Percentiles rank a stretch among this genome's conserved stretches.
Evolutionary conservation across 1,140 invertebrate genomes (phyloP).

Genomic region (Zaprionus vittiger): DNA sequence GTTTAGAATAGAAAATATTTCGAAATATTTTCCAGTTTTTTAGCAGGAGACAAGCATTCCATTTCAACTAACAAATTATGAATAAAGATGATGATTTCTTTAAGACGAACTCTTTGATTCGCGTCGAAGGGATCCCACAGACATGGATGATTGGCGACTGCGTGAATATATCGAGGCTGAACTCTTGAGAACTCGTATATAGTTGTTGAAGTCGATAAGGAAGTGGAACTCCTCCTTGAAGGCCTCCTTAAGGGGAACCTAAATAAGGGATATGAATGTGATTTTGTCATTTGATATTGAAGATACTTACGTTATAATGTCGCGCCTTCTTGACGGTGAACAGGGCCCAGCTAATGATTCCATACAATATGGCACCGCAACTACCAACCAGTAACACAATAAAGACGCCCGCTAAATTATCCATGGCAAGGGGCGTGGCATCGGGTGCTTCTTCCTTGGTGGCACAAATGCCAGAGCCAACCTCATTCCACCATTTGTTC

Average conservation of each 20-base stretch:
- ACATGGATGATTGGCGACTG: constrained; percentile 74
- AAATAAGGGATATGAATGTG: not conserved
- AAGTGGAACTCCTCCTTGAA: constrained; percentile 90
- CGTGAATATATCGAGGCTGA: constrained; percentile 75
- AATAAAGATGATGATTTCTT: constrained; percentile 29
- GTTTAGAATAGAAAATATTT: constrained; percentile 15
- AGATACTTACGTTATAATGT: constrained; percentile 69
- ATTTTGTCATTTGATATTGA: not conserved
- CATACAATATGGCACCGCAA: constrained; percentile 81
- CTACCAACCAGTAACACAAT: constrained; percentile 87
- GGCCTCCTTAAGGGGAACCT: constrained; percentile 89
- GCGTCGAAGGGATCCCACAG: constrained; percentile 54
- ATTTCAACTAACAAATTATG: constrained; percentile 49
- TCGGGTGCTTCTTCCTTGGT: constrained; percentile 70
- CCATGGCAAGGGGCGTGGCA: constrained; percentile 84
- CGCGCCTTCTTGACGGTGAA: constrained; percentile 72
- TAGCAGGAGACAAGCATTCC: constrained; percentile 34
- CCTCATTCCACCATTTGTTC: constrained; percentile 96
- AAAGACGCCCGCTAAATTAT: constrained; percentile 90
- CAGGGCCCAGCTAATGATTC: constrained; percentile 80
- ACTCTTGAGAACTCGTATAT: constrained; percentile 87
- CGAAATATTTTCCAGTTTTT: constrained; percentile 8
- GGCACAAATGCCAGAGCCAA: constrained; percentile 90
- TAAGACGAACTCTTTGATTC: constrained; percentile 37
- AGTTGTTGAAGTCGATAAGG: constrained; percentile 89